These are phyloP conservation scores for Okamejei kenojei DNA, from an alignment of 2,797 vertebrate genomes.

Conservation along the genomic window DNA sequence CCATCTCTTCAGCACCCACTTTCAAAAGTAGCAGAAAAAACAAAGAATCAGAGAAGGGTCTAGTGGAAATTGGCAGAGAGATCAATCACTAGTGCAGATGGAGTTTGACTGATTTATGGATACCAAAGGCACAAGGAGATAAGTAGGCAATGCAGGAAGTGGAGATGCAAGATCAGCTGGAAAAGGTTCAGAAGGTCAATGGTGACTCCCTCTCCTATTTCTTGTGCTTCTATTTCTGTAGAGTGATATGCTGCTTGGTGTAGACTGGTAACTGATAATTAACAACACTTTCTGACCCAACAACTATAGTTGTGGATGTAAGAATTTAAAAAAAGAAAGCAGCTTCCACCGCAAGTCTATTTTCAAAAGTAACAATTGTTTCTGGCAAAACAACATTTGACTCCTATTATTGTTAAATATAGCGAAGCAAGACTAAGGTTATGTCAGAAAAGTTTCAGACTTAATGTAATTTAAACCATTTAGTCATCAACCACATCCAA, in stretches of 20 bases:
- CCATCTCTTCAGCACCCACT: too few species aligned
- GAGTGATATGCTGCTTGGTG: not conserved
- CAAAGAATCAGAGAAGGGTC: too few species aligned
- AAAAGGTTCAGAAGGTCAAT: too few species aligned
- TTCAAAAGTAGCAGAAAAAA: too few species aligned
- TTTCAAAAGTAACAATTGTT: not conserved
- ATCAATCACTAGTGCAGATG: too few species aligned
- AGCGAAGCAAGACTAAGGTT: not conserved
- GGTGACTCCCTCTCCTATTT: too few species aligned
- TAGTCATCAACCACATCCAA: not conserved
- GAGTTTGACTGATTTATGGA: too few species aligned
- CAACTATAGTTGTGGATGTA: not conserved
- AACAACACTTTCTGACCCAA: not conserved
- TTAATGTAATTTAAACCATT: constrained; percentile 7
- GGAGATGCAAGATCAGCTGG: too few species aligned
- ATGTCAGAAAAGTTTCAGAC: not conserved
- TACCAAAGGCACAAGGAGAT: too few species aligned
- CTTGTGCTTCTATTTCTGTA: not conserved
- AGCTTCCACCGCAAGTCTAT: not conserved
- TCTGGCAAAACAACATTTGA: not conserved
- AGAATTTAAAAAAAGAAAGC: not conserved
- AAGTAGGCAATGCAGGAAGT: too few species aligned
- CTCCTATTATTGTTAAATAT: not conserved
- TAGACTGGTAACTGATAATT: not conserved
- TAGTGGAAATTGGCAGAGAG: too few species aligned